Percentiles rank a stretch among this genome's conserved stretches.
Evolutionary conservation across 2,797 vertebrate species (phyloP).

Genomic region (Mormyrus hasselquistii): DNA sequence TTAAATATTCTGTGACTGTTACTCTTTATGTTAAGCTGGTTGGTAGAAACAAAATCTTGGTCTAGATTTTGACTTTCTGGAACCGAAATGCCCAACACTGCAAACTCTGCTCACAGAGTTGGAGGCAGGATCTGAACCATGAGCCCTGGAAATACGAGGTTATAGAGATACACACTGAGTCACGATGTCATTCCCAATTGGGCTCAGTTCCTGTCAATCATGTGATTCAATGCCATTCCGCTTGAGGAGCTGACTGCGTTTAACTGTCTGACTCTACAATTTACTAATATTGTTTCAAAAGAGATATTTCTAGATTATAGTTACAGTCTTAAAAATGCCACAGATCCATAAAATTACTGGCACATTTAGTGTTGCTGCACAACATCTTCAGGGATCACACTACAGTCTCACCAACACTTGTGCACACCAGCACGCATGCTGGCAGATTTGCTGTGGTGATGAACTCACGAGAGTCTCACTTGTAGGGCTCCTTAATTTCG

Average conservation of each 20-base stretch:
- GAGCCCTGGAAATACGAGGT: background rate
- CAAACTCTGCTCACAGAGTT: background rate
- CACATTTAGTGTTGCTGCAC: background rate
- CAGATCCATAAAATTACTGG: background rate
- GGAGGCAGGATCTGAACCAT: background rate
- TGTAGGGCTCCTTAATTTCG: background rate
- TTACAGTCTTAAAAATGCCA: background rate
- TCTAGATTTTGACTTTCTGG: background rate
- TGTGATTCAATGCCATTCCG: background rate
- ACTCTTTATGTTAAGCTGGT: background rate
- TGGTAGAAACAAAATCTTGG: background rate
- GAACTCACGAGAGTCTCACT: background rate
- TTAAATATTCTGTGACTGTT: background rate
- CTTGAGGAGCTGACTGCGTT: background rate
- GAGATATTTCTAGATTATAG: background rate
- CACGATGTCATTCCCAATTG: background rate
- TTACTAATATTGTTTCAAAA: background rate
- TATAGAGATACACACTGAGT: background rate
- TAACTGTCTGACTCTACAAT: background rate
- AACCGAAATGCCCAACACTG: background rate
- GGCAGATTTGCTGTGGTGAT: background rate
- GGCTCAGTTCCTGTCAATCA: background rate
- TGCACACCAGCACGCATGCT: background rate
- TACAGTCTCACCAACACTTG: background rate
- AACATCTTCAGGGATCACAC: background rate